Base-by-base conservation (phyloP, 2,113 vertebrate species). In the Anoplopoma fimbria region DNA sequence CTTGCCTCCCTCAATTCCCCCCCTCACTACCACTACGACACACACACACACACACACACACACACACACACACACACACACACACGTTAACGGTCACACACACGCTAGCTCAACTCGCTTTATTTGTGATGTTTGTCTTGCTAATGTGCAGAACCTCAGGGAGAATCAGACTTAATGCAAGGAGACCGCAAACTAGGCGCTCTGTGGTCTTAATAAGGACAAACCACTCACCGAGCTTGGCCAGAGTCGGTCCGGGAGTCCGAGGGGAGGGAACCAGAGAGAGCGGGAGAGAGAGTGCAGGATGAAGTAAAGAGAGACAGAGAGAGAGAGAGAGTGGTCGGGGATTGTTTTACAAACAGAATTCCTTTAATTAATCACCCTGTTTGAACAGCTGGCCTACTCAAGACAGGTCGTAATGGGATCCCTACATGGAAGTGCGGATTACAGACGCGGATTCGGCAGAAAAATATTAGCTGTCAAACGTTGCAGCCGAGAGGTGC, bases 361-460 rank as follows among this genome's bases (percentile, higher is more conserved):
- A 97, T 97, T 97, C 95, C 96, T 97, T 97, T 97, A 97, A 98
- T 98, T 99, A 99, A 98, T 99, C 97, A 97, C 94, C 90, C 88
- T 98, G 96, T 99, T 99, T 98, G 96, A 99, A 99, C 97, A 98
- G 97, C 97, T 99, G 97, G 96, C 92, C 94, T 93, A 83, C 55
- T 94, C 94, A 93, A 95, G 94, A 94, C 91, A 92, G 93, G 92
- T 90, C 90, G 95, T 95, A 95, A 95, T 64, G 90, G 91, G 94
- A 95, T 96, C 95, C 91, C 91, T 86, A 88, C 83, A 51, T 94
- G 92, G 93, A 96, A 95, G 93, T 95, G 90, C 91, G 84, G 92
- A 94, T 93, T 95, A 94, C 93, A 94, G 90, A 93, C 85, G 75
- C 72, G 69, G 88, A 94, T 94, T 95, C 89, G 79, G 91, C 92